phyloP scores from a whole-genome alignment of 2,888 invertebrate genomes.

The Chloroclysta siterata region DNA sequence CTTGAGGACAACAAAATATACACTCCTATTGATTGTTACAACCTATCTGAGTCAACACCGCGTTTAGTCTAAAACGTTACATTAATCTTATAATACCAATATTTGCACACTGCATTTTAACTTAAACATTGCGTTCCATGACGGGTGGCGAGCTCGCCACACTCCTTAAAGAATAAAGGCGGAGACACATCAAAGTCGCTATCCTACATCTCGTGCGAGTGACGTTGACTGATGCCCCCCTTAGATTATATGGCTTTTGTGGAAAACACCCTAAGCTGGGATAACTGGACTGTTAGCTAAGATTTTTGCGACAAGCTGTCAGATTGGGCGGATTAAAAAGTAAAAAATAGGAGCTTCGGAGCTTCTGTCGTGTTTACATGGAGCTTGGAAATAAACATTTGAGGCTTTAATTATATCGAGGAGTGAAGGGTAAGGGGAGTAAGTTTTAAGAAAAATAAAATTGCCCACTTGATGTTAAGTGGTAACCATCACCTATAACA shows the following conservation, averaged over 20 bases:
- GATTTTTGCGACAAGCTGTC: constrained; percentile 33
- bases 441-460: too few species aligned
- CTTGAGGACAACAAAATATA: too few species aligned
- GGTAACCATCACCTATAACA: too few species aligned
- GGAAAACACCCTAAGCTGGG: constrained; percentile 49
- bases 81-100: too few species aligned
- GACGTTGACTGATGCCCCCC: constrained; percentile 55
- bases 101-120: too few species aligned
- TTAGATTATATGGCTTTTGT: constrained; percentile 50
- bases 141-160: not conserved
- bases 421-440: too few species aligned
- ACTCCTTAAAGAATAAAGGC: constrained; percentile 37
- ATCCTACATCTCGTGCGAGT: constrained; percentile 43
- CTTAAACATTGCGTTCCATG: not conserved
- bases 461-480: too few species aligned
- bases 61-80: too few species aligned
- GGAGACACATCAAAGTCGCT: constrained; percentile 46
- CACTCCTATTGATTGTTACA: too few species aligned
- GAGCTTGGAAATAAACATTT: not conserved
- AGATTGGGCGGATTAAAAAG: constrained; percentile 22
- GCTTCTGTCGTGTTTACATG: constrained; percentile 3
- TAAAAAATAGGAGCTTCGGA: constrained; percentile 1
- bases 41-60: too few species aligned
- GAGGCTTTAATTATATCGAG: not conserved
- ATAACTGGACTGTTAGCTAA: constrained; percentile 31